These are phyloP conservation scores for Haliclystus octoradiatus DNA, from an alignment of 30 jellyfish, hydroid and myxozoan species.

Conservation along the genomic window DNA sequence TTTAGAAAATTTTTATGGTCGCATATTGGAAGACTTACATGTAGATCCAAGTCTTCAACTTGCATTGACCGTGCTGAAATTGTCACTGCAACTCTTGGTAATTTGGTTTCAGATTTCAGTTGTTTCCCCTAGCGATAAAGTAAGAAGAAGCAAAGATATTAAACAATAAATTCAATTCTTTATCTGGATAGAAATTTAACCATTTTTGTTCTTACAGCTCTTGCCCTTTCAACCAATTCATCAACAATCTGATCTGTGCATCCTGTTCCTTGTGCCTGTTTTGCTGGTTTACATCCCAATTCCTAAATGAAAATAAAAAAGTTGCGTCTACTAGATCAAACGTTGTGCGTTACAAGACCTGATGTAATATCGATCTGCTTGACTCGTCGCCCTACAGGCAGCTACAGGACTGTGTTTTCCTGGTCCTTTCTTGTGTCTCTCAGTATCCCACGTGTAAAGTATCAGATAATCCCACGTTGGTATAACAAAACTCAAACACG, in stretches of 20 bases:
- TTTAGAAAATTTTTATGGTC: too few relatives aligned
- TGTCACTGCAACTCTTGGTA: constrained; percentile 31
- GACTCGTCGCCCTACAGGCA: too few relatives aligned
- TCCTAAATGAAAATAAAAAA: constrained; percentile 1
- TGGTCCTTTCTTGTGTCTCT: too few relatives aligned
- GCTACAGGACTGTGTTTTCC: too few relatives aligned
- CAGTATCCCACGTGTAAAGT: too few relatives aligned
- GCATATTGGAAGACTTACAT: constrained; percentile 17
- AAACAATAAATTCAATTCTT: too few relatives aligned
- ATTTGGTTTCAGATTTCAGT: constrained; percentile 6
- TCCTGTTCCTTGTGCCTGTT: constrained; percentile 33
- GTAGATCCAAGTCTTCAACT: constrained; percentile 21
- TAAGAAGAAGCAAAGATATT: constrained; percentile 1
- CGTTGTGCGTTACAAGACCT: too few relatives aligned
- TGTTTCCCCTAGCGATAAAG: constrained; percentile 7
- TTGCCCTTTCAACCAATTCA: constrained; percentile 31
- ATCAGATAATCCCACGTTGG: too few relatives aligned
- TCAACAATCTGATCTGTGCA: constrained; percentile 47
- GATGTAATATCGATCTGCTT: too few relatives aligned
- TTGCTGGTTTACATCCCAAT: constrained; percentile 13
- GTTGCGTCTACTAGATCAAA: neutral
- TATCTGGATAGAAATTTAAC: too few relatives aligned
- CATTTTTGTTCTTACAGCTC: constrained; percentile 14
- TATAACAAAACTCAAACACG: too few relatives aligned
- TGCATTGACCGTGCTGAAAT: constrained; percentile 6